phyloP scores from a whole-genome alignment of 1,140 invertebrate species.

The Magallana gigas region DNA sequence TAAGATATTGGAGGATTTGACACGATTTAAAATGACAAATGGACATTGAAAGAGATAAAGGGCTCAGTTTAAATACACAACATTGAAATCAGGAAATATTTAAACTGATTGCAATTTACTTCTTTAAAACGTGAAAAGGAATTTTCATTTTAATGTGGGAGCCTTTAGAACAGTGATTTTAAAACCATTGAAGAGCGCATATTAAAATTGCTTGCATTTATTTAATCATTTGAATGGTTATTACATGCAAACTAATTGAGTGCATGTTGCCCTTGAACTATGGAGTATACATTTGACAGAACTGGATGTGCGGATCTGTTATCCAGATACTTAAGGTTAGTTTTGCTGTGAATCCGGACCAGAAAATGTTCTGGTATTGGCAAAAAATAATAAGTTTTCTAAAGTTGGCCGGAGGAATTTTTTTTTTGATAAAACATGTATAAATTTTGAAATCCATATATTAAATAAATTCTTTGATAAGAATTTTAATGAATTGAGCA shows the following conservation, averaged over 20 bases:
- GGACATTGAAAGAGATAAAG: constrained; percentile 9
- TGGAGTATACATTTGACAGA: constrained; percentile 19
- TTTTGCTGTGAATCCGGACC: background rate
- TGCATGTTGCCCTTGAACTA: background rate
- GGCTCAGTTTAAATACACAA: constrained; percentile 21
- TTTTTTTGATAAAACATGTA: no score
- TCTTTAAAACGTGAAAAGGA: background rate
- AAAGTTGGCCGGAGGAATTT: no score
- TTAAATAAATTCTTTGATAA: no score
- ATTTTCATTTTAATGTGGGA: background rate
- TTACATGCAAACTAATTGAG: no score
- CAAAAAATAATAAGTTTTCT: no score
- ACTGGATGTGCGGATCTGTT: constrained; percentile 4
- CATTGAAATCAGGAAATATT: background rate
- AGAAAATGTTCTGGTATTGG: no score
- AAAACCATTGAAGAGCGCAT: no score
- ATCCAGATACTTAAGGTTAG: constrained; percentile 20
- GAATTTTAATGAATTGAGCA: no score
- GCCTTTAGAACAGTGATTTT: no score
- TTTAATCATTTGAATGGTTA: no score
- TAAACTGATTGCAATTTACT: constrained; percentile 2
- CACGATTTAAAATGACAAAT: constrained; percentile 25
- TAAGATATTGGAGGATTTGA: constrained; percentile 15
- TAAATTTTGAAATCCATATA: no score
- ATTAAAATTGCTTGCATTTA: no score